Conservation (phyloP, 2,797 vertebrate species). For the Pseudomugil gertrudae region DNA sequence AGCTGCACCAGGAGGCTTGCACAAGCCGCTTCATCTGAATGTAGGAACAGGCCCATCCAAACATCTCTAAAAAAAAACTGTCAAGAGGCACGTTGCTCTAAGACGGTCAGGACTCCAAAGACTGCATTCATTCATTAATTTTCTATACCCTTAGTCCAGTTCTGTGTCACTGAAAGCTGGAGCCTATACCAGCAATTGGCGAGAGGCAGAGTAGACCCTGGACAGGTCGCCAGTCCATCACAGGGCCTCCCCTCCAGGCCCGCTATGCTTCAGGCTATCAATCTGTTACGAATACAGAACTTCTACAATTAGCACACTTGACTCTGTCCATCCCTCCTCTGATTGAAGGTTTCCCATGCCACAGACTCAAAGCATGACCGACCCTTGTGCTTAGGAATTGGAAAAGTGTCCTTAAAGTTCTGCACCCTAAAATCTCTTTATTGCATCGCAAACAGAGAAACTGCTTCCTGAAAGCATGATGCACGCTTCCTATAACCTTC, state of each 20-base stretch:
- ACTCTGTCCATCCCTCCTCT: neutral
- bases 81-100: neutral
- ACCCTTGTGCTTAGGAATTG: neutral
- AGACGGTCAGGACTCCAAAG: neutral
- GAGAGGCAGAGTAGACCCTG: too few species aligned
- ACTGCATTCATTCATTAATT: neutral
- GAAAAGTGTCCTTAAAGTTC: neutral
- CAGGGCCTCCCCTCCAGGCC: too few species aligned
- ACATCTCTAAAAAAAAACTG: neutral
- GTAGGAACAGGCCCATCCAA: neutral
- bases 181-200: too few species aligned
- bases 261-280: neutral
- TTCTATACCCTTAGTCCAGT: too few species aligned
- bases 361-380: neutral
- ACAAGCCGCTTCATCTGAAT: conserved; percentile 3
- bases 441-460: conserved; percentile 21
- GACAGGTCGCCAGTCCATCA: too few species aligned
- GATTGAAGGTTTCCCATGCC: neutral
- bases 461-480: conserved; percentile 4
- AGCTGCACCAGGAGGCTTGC: neutral
- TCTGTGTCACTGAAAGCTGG: too few species aligned
- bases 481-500: neutral
- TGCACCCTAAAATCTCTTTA: conserved; percentile 3
- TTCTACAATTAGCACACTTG: neutral
- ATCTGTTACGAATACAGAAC: neutral